Percentiles rank a stretch among this genome's conserved stretches.
These are phyloP conservation scores for Rhyacichthys aspro DNA, from an alignment of 2,797 vertebrate species.

Conservation along the genomic window DNA sequence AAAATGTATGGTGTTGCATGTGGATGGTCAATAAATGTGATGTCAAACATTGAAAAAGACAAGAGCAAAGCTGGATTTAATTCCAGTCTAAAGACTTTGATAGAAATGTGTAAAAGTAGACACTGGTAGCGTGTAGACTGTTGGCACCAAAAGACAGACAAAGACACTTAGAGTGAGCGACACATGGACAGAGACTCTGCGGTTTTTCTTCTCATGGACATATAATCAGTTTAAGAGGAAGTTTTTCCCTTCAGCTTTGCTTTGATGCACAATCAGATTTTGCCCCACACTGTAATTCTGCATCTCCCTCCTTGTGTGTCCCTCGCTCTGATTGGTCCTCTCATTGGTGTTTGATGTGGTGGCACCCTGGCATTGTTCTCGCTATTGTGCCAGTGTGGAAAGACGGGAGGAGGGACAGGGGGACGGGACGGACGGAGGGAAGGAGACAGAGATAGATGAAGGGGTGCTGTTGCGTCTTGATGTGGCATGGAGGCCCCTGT, in stretches of 20 bases:
- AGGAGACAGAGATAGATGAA: conserved; percentile 73
- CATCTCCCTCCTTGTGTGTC: conserved; percentile 27
- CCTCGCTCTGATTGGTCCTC: conserved; percentile 12
- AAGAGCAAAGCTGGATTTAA: conserved; percentile 40
- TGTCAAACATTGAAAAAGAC: conserved; percentile 14
- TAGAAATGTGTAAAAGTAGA: conserved; percentile 74
- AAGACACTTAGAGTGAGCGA: conserved; percentile 43
- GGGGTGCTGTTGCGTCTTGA: conserved; percentile 73
- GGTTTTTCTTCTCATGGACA: conserved; percentile 78
- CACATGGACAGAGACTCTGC: conserved; percentile 60
- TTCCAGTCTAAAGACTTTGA: conserved; percentile 61
- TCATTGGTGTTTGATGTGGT: conserved; percentile 71
- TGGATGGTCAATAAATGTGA: conserved; percentile 3
- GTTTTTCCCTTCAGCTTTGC: conserved; percentile 70
- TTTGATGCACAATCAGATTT: conserved; percentile 81
- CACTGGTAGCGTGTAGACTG: conserved; percentile 76
- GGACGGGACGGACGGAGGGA: conserved; percentile 43
- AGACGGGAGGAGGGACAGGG: conserved; percentile 56
- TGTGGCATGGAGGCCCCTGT: conserved; percentile 78
- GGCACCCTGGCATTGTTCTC: conserved; percentile 74
- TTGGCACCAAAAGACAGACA: conserved; percentile 70
- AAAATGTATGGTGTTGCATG: not conserved
- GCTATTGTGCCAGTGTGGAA: conserved; percentile 75
- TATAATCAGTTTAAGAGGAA: conserved; percentile 81
- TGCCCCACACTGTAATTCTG: conserved; percentile 73